A percentile compares a stretch with the other conserved stretches of the same genome.
Evolutionary conservation across 2,888 invertebrate genomes (phyloP).

Genomic region (Ormyrus pomaceus): DNA sequence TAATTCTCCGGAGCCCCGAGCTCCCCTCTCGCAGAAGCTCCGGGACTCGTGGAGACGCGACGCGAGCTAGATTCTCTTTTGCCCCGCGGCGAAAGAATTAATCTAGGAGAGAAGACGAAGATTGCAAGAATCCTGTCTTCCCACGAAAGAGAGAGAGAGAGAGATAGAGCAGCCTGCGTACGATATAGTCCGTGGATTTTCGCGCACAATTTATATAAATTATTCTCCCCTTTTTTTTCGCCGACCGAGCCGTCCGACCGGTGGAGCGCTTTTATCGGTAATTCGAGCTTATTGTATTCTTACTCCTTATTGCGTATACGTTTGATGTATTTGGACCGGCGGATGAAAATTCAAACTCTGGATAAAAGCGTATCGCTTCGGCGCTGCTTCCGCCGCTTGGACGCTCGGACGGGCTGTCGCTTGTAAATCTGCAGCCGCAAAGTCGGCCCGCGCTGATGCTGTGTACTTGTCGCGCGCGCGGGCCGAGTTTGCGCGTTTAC

Average conservation of each 20-base stretch:
- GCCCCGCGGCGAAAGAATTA: conserved; percentile 35
- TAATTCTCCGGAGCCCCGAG: conserved; percentile 29
- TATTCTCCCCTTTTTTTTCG: conserved; percentile 55
- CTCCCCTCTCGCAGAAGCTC: conserved; percentile 2
- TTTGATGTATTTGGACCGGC: neutral
- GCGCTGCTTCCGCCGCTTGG: conserved; percentile 60
- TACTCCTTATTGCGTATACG: neutral
- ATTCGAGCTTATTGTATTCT: conserved; percentile 28
- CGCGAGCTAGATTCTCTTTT: conserved; percentile 36
- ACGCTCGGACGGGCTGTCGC: conserved; percentile 61
- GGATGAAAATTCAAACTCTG: conserved; percentile 3
- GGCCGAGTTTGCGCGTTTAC: conserved; percentile 38
- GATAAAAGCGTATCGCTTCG: neutral
- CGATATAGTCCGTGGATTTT: conserved; percentile 55
- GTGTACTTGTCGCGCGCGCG: neutral
- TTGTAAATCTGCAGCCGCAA: conserved; percentile 56
- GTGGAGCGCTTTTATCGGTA: conserved; percentile 58
- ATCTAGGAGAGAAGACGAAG: conserved; percentile 61
- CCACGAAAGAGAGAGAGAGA: conserved; percentile 42
- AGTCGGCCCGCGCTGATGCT: conserved; percentile 28
- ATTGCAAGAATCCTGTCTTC: conserved; percentile 64
- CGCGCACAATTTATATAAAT: conserved; percentile 56
- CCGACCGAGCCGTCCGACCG: conserved; percentile 62
- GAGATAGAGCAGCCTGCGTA: conserved; percentile 60
- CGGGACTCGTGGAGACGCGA: conserved; percentile 17